phyloP scores from a whole-genome alignment of 2,888 invertebrate species.

The Pseudanteris insignis region DNA sequence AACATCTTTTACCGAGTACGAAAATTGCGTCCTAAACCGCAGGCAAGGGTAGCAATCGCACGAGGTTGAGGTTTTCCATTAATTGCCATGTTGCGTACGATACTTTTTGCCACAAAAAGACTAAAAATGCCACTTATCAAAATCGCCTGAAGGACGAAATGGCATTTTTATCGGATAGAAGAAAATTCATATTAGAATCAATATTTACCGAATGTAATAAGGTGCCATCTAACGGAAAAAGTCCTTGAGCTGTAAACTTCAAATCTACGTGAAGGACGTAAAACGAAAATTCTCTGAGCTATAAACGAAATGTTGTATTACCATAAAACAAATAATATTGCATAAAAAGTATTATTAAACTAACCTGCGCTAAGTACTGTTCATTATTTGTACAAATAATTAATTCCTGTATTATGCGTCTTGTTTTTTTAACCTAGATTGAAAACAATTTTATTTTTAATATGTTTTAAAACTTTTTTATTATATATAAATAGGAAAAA shows the following conservation, averaged over 20 bases:
- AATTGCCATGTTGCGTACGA: too few species aligned
- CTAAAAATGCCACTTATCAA: too few species aligned
- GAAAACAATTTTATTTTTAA: too few species aligned
- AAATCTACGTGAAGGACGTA: constrained; percentile 8
- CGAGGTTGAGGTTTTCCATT: too few species aligned
- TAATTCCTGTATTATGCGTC: constrained; percentile 27
- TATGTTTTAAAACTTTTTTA: too few species aligned
- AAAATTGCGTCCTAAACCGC: too few species aligned
- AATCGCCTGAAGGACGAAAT: too few species aligned
- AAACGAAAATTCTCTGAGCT: constrained; percentile 9
- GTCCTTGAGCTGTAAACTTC: constrained; percentile 7
- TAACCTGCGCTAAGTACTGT: constrained; percentile 26
- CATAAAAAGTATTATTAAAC: not conserved
- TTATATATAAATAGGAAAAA: too few species aligned
- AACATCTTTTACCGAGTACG: too few species aligned
- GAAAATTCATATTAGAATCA: not conserved
- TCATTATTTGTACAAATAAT: constrained; percentile 25
- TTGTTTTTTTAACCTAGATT: constrained; percentile 24
- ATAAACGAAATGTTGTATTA: not conserved
- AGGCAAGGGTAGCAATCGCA: too few species aligned
- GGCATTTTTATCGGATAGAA: not conserved
- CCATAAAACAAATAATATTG: not conserved
- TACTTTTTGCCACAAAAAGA: too few species aligned
- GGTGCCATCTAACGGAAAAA: constrained; percentile 5
- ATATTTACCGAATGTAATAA: constrained; percentile 11